These are phyloP conservation scores for Hippocampus barbouri DNA, from an alignment of 2,113 vertebrate species.

Conservation along the genomic window DNA sequence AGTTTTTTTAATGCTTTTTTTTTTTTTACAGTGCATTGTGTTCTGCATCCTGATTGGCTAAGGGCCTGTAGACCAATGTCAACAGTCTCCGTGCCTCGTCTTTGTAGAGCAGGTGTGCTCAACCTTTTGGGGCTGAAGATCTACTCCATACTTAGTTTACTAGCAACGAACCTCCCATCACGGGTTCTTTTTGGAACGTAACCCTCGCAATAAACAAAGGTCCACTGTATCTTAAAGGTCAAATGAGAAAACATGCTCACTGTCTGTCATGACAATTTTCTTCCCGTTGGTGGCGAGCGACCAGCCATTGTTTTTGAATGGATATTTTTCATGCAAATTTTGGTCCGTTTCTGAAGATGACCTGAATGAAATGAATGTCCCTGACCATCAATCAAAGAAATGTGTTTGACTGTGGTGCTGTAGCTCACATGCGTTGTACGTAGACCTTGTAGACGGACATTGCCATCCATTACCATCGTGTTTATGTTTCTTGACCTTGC, in stretches of 20 bases:
- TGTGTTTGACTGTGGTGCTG: neutral
- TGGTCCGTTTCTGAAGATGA: neutral
- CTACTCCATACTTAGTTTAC: too few relatives aligned
- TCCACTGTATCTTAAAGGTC: neutral
- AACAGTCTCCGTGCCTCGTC: too few relatives aligned
- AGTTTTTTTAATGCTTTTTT: too few relatives aligned
- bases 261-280: neutral
- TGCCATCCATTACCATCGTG: constrained; percentile 42
- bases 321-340: neutral
- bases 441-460: constrained; percentile 19
- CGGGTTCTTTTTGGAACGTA: too few relatives aligned
- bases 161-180: too few relatives aligned
- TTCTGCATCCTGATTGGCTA: too few relatives aligned
- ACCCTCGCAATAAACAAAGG: too few relatives aligned
- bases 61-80: too few relatives aligned
- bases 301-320: neutral
- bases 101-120: too few relatives aligned
- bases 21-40: too few relatives aligned
- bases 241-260: neutral
- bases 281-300: neutral
- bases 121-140: too few relatives aligned
- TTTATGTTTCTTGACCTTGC: constrained; percentile 59
- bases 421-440: neutral
- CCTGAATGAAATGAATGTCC: neutral
- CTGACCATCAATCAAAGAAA: neutral